Evolutionary conservation across 2,888 invertebrate species (phyloP), one percentile per base, ranked within the genome.

Genomic region (Orthosia gothica): DNA sequence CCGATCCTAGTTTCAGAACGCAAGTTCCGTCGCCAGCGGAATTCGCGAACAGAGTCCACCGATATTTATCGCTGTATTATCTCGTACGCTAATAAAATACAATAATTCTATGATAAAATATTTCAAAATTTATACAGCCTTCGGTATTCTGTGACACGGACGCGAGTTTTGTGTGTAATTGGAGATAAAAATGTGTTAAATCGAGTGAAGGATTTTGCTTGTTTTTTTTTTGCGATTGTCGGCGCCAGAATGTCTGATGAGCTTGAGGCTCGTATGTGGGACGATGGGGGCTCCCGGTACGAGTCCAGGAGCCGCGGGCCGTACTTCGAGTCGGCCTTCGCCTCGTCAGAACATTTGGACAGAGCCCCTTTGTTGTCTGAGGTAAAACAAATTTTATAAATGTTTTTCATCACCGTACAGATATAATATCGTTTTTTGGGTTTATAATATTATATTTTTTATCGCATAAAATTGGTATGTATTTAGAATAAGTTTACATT

Each of bases 171-270:
- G 58, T 79, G 80, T 77, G 64, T 67, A 73, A 69, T 59, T 68
- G 7, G 11, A 49, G 18, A 47, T 59, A 72, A 81, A 84, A 80
- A 90, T 89, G 91, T 91, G 89, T 86, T 87, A 76, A 82, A 81
- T 87, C 78, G 66, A 86, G 87, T 84, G 85, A 83, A 79, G 73
- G 75, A 81, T 78, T 79, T 82, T 80, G 70, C 73, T 84, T 80
- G 70, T 72, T 84, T 82, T 81, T 86, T 82, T 82, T 86, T 82
- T 50, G 87, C 85, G 82, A 83, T 75, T 58, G 76, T 78, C 84
- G 95, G 95, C 95, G 95, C 96, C 96, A 95, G 95, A 89, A 96
- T 96, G 96, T 96, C 96, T 96, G 96, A 96, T 90, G 96, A 96
- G 90, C 91, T 95, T 15, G 96, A 96, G 83, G 96, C 96, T 76